Evolutionary conservation across 2,797 vertebrate genomes (phyloP), one percentile per base, ranked within the genome.

Genomic region (Acridotheres tristis): DNA sequence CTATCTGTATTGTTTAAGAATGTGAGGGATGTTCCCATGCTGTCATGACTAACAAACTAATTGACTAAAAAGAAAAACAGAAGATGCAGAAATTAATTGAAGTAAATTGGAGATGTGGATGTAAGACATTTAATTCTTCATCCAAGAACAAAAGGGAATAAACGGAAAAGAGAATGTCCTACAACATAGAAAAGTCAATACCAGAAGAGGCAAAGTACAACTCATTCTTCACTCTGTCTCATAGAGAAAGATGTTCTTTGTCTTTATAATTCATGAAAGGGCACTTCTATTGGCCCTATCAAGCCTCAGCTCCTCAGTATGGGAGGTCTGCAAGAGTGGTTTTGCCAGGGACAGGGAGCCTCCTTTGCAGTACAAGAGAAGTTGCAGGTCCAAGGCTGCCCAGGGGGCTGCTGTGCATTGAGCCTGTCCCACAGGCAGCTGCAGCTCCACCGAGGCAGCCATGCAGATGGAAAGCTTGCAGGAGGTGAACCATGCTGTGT

Each of bases 321-420:
- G 5, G 20, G 36, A 61, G 30, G 11, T 10, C 26, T 66, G 15
- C 22, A 78, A 26, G 54, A 43, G 25, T 15, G 68, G 18, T 32
- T 95, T 54, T 40, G 6, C 6, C 6, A 15, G 15, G 62, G 47
- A 40, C 47, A 71, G 50, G 42, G n/a, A 6, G 10, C 5, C 50
- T 77, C 32, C 42, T 71, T 29, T 43, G 11, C 61, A 45, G 16
- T 2, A 34, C 34, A 25, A 0, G 1, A 73, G 62, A 85, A 42
- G 32, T 50, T 23, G 27, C 50, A 43, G 32, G 75, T 71, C 78
- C 65, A 65, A 34, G 81, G 72, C 53, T 63, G 62, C 47, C 54
- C 79, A 47, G 73, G 0, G 0, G 27, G 48, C 50, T 40, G 0
- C 0, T 25, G 51, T 1, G 5, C 43, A 2, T 36, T 29, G 4